Evolutionary conservation across 2,797 vertebrate species (phyloP), one percentile per base, ranked within the genome.

Genomic region (Melanotaenia pygmaea): DNA sequence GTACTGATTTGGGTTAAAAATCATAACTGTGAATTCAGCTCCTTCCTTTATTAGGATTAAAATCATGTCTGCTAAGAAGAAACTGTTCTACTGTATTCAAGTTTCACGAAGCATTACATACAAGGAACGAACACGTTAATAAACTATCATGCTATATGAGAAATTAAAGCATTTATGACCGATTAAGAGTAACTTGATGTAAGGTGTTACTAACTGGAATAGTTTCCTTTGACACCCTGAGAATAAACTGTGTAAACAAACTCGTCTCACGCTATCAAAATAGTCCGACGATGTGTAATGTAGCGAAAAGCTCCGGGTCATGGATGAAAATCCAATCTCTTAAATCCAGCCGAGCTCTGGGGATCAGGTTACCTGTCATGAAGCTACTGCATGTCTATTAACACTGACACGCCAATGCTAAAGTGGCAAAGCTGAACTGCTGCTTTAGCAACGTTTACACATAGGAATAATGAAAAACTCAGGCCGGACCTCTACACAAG

Each of bases 241-340:
- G 85, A 92, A 91, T 89, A 88, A 89, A 88, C 79, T 74, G 77
- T 90, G 90, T 91, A 91, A 92, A 93, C 90, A 93, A 91, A 91
- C 84, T 89, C 28, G 76, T 85, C 83, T 86, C 79, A 60, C 86
- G 76, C 85, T 82, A 87, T 92, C 51, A 84, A 93, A 93, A 93
- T 94, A 92, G 87, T 82, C 85, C 76, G 89, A 82, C 89, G 70
- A 79, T 90, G 86, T 89, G 92, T 91, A 92, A 93, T 90, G 91
- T 84, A 85, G 86, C 87, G 86, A 92, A 93, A 90, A 90, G 77
- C 76, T 77, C 18, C 6, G 53, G 69, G 72, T 76, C 32, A 4
- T 10, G 64, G 80, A 77, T 86, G 83, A 90, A 91, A 91, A 86
- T 85, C 84, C 80, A 82, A 84, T 77, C 89, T 84, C 81, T 75